Base-by-base conservation (phyloP, 2,113 vertebrate genomes). In the Hyla sarda region DNA sequence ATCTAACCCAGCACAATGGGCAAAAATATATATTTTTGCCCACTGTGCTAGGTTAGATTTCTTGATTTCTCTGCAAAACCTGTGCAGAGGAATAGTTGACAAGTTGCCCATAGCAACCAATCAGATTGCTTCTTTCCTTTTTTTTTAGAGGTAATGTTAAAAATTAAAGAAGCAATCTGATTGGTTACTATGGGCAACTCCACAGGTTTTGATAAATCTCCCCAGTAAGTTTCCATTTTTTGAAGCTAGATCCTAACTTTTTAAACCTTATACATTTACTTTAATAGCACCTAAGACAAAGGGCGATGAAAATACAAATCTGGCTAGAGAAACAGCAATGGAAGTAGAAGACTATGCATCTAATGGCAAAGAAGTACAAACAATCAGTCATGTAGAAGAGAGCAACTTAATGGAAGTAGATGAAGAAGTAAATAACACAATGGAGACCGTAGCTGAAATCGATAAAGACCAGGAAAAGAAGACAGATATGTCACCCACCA, bases 391-490 rank as follows among this genome's bases (percentile, higher is more conserved):
- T n/a, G 0, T 19, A 9, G 14, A 52, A 14, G 74, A 52, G 3
- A 9, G 2, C 48, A 32, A 5, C 16, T 7, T 5, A 28, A 62
- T 47, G 13, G 56, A 30, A 28, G 30, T 47, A 19, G 7, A 81
- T 81, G 23, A 25, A 52, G 88, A 89, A 0, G 47, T 47, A 45
- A 54, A 92, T 87, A 89, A 91, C 1, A 67, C 16, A 76, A 52
- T 52, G 25, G 74, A 52, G 14, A 52, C 16, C 19, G 47, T 30
- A 52, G 19, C 25, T 28, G 28, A 65, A 34, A 82, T 65, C 4
- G 12, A 54, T 0, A 2, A 69, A 50, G 60, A 48, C n/a, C 75
- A 32, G 0, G 28, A 69, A 71, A 69, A 56, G 83, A 47, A 79
- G 62, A 60, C 30, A 8, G 65, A 62, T 47, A 17, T 28, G 2